Conservation (phyloP, 2,113 vertebrate genomes). For the Ellobius talpinus region DNA sequence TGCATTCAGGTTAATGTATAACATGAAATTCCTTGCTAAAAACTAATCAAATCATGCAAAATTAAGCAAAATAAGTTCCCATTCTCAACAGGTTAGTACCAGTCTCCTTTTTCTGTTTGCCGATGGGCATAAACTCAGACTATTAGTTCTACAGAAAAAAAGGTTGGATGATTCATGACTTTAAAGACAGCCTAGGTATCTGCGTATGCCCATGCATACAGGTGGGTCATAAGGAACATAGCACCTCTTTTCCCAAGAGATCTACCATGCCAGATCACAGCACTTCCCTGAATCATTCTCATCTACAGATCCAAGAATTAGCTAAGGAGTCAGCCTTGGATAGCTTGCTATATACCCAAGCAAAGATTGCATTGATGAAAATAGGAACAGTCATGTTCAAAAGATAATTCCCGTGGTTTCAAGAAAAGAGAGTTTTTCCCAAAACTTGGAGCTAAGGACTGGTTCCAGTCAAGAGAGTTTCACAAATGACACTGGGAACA, state of each 20-base stretch:
- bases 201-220: background rate
- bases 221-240: background rate
- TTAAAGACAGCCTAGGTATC: background rate
- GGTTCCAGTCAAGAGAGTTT: background rate
- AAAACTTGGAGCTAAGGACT: background rate
- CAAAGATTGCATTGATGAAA: background rate
- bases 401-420: background rate
- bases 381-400: background rate
- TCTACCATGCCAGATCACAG: background rate
- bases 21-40: background rate
- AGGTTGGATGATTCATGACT: background rate
- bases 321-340: background rate
- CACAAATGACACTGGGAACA: background rate
- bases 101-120: background rate
- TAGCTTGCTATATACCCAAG: background rate
- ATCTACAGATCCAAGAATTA: background rate
- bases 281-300: background rate
- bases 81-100: background rate
- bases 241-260: too few relatives aligned
- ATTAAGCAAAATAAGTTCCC: background rate
- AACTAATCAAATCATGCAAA: background rate
- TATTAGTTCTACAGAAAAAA: slow-evolving; percentile 22
- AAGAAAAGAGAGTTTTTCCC: background rate
- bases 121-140: background rate
- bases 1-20: background rate